Evolutionary conservation across 2,113 vertebrate species (phyloP).

Genomic region (Gobiocypris rarus): DNA sequence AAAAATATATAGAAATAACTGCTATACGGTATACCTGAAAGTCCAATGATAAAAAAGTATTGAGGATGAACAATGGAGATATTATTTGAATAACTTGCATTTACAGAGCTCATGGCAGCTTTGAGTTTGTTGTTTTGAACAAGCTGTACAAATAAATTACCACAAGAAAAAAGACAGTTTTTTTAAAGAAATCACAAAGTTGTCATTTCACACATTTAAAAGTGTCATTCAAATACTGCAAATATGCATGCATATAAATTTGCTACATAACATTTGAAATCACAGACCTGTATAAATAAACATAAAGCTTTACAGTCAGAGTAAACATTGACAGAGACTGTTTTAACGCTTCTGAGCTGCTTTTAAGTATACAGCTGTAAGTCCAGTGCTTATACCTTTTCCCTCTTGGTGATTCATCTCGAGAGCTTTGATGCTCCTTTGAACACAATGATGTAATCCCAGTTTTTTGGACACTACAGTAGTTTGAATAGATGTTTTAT

Average conservation of each 20-base stretch:
- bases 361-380: background rate
- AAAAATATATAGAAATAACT: conserved; percentile 42
- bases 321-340: background rate
- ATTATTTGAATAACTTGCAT: conserved; percentile 17
- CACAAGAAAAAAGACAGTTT: background rate
- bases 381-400: background rate
- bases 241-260: background rate
- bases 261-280: background rate
- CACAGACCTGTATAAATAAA: background rate
- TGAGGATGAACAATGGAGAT: conserved; percentile 40
- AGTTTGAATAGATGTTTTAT: no score
- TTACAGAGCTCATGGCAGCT: conserved; percentile 20
- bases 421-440: background rate
- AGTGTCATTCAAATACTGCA: background rate
- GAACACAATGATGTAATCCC: background rate
- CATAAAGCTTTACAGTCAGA: background rate
- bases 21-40: conserved; percentile 41
- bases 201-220: background rate
- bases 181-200: background rate
- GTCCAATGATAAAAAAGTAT: conserved; percentile 50
- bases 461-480: background rate
- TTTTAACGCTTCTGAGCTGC: background rate
- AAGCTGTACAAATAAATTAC: background rate
- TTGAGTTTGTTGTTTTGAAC: background rate
- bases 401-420: background rate